Evolutionary conservation across 2,888 invertebrate genomes (phyloP), one percentile per base, ranked within the genome.

Genomic region (Pristionchus fissidentatus): DNA sequence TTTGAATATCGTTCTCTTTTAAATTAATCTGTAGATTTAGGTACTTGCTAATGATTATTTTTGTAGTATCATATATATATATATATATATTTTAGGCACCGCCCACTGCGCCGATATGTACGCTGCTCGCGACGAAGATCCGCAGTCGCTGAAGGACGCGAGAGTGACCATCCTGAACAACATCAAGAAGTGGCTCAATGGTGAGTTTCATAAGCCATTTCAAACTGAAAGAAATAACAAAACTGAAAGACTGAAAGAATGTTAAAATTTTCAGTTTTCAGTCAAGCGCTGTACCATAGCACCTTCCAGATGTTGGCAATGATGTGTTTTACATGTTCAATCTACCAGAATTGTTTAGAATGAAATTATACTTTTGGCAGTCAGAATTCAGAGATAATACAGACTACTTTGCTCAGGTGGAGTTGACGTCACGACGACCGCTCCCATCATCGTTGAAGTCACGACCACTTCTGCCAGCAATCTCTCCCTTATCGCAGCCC

Each of bases 31-130:
- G n/a, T n/a, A n/a, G n/a, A n/a, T n/a, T n/a, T n/a, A n/a, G n/a
- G n/a, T n/a, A n/a, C n/a, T n/a, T n/a, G n/a, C n/a, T n/a, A n/a
- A n/a, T n/a, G n/a, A n/a, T n/a, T n/a, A n/a, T n/a, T n/a, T n/a
- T n/a, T n/a, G n/a, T n/a, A 38, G n/a, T n/a, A 22, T 41, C 46
- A 80, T 60, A 80, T 41, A 57, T 43, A 41, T 46, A 49, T 70
- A 7, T 41, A 22, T 22, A 19, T 3, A 35, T 41, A 1, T 38
- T 19, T 10, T 52, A 49, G 88, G 88, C 84, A 89, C 88, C 38
- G 89, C 89, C 52, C 89, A 89, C 79, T 89, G 89, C 84, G 88
- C 87, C 1, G 88, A 89, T 70, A 89, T 89, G 88, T 89, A 89
- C 83, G 5, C 83, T 0, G 83, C 83, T 15, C 22, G 83, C 3